phyloP scores from a whole-genome alignment of 2,888 invertebrate genomes.

The Keiferia lycopersicella region DNA sequence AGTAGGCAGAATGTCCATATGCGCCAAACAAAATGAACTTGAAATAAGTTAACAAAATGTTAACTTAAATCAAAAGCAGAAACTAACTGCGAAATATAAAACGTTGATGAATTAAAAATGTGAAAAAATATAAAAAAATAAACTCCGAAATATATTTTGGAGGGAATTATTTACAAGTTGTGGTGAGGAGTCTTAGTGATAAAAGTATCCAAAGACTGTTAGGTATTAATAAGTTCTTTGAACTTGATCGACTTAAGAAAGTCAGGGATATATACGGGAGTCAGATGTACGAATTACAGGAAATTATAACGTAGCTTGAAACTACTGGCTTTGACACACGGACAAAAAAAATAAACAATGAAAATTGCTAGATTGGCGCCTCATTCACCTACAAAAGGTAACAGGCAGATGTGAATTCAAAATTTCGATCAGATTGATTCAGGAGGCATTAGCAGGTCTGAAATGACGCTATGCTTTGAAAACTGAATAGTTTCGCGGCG shows the following conservation, averaged over 20 bases:
- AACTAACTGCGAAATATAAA: constrained; percentile 52
- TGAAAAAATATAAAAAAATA: constrained; percentile 57
- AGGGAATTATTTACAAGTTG: constrained; percentile 78
- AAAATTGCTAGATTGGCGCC: constrained; percentile 56
- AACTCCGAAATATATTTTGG: constrained; percentile 80
- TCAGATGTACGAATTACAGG: constrained; percentile 67
- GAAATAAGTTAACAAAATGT: constrained; percentile 39
- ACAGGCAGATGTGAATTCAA: constrained; percentile 44
- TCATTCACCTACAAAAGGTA: constrained; percentile 45
- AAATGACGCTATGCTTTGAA: constrained; percentile 48
- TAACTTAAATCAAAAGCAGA: constrained; percentile 49
- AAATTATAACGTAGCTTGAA: constrained; percentile 59
- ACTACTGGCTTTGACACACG: constrained; percentile 63
- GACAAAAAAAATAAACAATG: constrained; percentile 44
- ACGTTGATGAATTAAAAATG: constrained; percentile 57
- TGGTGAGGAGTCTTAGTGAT: constrained; percentile 78
- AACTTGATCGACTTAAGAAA: constrained; percentile 69
- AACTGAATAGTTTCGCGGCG: constrained; percentile 33
- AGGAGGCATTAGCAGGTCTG: constrained; percentile 43
- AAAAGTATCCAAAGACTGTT: constrained; percentile 79
- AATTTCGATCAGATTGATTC: constrained; percentile 39
- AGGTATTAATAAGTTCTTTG: constrained; percentile 76
- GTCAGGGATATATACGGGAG: constrained; percentile 71
- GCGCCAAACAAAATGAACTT: constrained; percentile 32
- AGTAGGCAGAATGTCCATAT: constrained; percentile 33